A percentile compares a stretch with the other conserved stretches of the same genome.
Conservation (phyloP, 2,797 vertebrate genomes). For the Lagocephalus sceleratus region DNA sequence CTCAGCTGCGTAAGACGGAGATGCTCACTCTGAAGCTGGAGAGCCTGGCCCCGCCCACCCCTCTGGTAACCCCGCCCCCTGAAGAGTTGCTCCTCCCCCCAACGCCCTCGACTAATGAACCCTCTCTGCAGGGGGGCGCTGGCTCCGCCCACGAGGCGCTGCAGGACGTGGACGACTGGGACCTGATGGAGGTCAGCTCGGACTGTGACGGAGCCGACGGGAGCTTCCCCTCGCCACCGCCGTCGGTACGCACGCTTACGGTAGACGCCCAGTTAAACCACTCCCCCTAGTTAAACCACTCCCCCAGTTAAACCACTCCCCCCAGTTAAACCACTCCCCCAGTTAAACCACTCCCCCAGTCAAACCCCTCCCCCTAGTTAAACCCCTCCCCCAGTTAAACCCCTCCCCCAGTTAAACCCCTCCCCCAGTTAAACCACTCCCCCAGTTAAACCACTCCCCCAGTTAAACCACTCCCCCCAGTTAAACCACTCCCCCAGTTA, state of each 20-base stretch:
- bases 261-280: no score
- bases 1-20: constrained; percentile 91
- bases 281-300: no score
- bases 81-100: background rate
- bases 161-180: constrained; percentile 97
- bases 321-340: background rate
- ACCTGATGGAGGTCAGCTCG: constrained; percentile 87
- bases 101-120: constrained; percentile 60
- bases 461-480: rapidly evolving
- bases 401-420: no score
- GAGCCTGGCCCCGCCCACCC: constrained; percentile 81
- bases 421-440: background rate
- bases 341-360: no score
- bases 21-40: constrained; percentile 89
- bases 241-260: constrained; percentile 51
- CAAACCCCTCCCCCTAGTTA: rapidly evolving
- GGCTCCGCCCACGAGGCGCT: constrained; percentile 70
- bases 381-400: background rate
- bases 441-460: no score
- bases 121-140: constrained; percentile 25
- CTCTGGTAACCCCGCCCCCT: constrained; percentile 37
- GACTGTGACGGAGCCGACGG: constrained; percentile 81
- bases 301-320: rapidly evolving
- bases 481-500: background rate
- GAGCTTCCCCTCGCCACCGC: constrained; percentile 30